Evolutionary conservation across 2,797 vertebrate species (phyloP).

Genomic region (Pristis pectinata): DNA sequence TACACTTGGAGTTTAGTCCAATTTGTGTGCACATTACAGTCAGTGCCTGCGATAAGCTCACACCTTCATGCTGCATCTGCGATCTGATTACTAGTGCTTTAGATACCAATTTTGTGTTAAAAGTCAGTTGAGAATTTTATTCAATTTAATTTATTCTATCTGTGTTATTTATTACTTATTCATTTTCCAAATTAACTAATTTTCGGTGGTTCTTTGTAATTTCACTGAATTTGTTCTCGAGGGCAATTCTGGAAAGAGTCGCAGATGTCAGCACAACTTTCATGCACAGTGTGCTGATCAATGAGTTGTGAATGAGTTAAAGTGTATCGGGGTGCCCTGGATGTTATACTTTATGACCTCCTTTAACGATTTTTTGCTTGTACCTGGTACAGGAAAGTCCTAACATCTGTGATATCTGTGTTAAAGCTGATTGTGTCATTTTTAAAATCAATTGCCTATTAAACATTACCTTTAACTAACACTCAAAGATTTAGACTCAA

Average conservation of each 20-base stretch:
- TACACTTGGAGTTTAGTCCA: background rate
- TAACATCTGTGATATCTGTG: background rate
- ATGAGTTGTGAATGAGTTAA: background rate
- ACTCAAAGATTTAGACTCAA: background rate
- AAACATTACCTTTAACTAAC: conserved; percentile 5
- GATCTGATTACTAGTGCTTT: background rate
- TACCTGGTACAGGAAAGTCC: conserved; percentile 6
- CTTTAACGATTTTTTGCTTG: conserved; percentile 20
- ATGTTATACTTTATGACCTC: conserved; percentile 10
- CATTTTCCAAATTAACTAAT: background rate
- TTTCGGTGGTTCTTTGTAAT: background rate
- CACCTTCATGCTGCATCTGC: background rate
- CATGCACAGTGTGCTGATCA: too few species aligned
- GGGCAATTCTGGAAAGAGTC: background rate
- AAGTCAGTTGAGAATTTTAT: background rate
- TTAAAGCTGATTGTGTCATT: background rate
- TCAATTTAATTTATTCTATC: background rate
- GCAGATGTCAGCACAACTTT: background rate
- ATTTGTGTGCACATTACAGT: background rate
- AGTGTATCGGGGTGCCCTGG: background rate
- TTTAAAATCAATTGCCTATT: background rate
- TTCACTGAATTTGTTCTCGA: background rate
- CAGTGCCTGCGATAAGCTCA: background rate
- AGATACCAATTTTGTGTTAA: background rate
- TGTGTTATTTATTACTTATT: background rate